A percentile compares a stretch with the other conserved stretches of the same genome.
phyloP scores from a whole-genome alignment of 2,888 invertebrate species.

The Ernsta delagoae region DNA sequence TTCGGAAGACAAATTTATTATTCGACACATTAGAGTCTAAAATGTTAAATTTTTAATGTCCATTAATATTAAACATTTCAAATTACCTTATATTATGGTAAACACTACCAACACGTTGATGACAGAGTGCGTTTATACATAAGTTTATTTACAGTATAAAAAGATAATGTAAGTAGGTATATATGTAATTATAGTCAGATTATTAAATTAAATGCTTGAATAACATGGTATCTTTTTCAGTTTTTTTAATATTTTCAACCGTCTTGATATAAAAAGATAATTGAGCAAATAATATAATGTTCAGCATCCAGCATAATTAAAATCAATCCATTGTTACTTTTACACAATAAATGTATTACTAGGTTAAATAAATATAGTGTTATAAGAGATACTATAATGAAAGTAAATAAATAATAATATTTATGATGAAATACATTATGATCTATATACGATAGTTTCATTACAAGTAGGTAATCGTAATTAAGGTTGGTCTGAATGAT shows the following conservation, averaged over 20 bases:
- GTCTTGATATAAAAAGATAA: too few species aligned
- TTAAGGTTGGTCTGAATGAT: constrained; percentile 61
- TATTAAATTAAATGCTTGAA: too few species aligned
- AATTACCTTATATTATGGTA: neutral
- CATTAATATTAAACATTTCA: constrained; percentile 20
- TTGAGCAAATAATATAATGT: too few species aligned
- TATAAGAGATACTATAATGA: too few species aligned
- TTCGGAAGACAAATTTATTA: constrained; percentile 81
- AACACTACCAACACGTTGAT: neutral
- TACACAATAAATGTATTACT: too few species aligned
- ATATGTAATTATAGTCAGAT: too few species aligned
- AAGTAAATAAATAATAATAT: too few species aligned
- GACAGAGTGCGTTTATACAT: constrained; percentile 12
- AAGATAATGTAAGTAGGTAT: neutral
- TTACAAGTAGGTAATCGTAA: constrained; percentile 28
- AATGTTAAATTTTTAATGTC: constrained; percentile 48
- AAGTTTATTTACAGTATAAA: neutral
- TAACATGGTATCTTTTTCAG: too few species aligned
- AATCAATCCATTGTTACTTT: too few species aligned
- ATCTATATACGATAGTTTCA: constrained; percentile 17
- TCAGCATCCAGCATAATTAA: too few species aligned
- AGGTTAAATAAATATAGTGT: too few species aligned
- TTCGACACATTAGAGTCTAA: constrained; percentile 52
- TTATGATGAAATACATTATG: constrained; percentile 1
- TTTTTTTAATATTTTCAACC: too few species aligned